Conservation (phyloP, 2,113 vertebrate genomes). For the Ageneiosus marmoratus region DNA sequence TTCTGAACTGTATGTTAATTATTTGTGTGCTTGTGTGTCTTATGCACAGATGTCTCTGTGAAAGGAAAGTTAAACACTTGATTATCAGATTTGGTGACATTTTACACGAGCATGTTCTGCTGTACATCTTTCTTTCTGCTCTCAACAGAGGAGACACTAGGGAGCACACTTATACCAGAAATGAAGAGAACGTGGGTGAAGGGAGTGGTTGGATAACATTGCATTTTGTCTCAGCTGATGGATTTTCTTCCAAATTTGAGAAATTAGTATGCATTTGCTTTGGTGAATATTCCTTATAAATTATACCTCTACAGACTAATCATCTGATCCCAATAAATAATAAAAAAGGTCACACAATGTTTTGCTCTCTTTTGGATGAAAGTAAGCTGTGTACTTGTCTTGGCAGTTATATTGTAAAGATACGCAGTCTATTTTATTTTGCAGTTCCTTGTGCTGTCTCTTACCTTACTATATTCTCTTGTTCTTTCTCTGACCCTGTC, state of each 20-base stretch:
- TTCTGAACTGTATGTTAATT: neutral
- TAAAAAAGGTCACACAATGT: neutral
- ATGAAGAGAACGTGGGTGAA: conserved; percentile 53
- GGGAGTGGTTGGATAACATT: neutral
- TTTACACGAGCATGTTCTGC: neutral
- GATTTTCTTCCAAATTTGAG: neutral
- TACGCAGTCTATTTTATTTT: neutral
- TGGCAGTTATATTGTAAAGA: neutral
- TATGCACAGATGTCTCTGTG: neutral
- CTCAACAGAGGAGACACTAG: conserved; percentile 65
- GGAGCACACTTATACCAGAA: conserved; percentile 75
- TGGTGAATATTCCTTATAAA: neutral
- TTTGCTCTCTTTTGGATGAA: neutral
- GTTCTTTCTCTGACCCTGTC: conserved; percentile 52
- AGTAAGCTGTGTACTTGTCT: neutral
- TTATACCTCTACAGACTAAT: neutral
- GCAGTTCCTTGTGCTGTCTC: neutral
- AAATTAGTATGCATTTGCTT: neutral
- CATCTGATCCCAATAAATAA: neutral
- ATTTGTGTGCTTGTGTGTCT: neutral
- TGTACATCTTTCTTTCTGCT: conserved; percentile 12
- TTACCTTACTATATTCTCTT: conserved; percentile 11
- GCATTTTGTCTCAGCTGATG: neutral
- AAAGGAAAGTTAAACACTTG: neutral
- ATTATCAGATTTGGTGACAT: neutral